Base-by-base conservation (phyloP, 2,888 invertebrate species). In the Netelia inedita region DNA sequence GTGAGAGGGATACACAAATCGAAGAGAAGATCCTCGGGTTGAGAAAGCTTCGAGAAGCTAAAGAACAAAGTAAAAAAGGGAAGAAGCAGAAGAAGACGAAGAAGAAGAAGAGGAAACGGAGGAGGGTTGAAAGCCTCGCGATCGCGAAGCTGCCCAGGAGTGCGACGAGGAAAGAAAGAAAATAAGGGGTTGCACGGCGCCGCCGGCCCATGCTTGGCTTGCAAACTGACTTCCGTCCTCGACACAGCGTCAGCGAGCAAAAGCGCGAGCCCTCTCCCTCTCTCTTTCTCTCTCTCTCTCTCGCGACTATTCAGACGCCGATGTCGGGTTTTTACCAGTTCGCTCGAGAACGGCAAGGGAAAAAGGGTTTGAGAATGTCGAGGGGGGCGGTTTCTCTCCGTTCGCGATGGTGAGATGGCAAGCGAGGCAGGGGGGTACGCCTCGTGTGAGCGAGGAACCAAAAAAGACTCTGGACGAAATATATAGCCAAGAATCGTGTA, bases 181-280 rank as follows among this genome's bases (percentile, higher is more conserved):
- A 93, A 91, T 91, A 93, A 92, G 92, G 91, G 92, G 91, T 91
- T 91, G 91, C 88, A 87, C 92, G 92, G 92, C 93, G 93, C 92
- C 93, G 92, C 92, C 90, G 89, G 89, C 91, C 90, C 90, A 90
- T 93, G 93, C 93, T 93, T 93, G 92, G 93, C 93, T 93, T 93
- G 93, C 93, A 93, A 93, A 93, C 92, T 89, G 91, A 93, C 93
- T 93, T 93, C 93, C 93, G 93, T 92, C 90, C 91, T 92, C 91
- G 88, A 91, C 87, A 28, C 53, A 73, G 68, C 57, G 55, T 66
- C 80, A 71, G 71, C 78, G 79, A 72, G 65, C 55, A 65, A 74
- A 71, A 59, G 74, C 41, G 61, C 79, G 78, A 61, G 78, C 50
- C 35, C 35, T 35, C 35, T 6, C 35, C 6, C 35, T 35, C 5